phyloP scores from a whole-genome alignment of 2,113 vertebrate species.

The Desmodus rotundus region DNA sequence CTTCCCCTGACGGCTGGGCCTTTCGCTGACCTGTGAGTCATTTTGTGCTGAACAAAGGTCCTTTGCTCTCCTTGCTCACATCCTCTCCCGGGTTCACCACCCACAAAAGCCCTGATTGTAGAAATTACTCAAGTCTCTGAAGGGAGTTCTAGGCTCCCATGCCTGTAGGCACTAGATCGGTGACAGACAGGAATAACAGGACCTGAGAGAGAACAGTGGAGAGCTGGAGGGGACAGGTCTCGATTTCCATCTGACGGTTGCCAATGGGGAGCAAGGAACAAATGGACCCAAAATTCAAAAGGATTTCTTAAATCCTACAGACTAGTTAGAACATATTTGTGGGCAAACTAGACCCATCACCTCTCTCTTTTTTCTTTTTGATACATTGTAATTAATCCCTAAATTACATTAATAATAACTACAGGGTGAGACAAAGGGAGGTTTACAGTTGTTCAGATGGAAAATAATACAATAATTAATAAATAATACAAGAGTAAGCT shows the following conservation, averaged over 20 bases:
- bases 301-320: background rate
- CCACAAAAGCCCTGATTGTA: background rate
- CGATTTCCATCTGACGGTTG: background rate
- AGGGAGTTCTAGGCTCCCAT: background rate
- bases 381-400: no score
- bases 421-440: background rate
- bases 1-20: background rate
- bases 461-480: background rate
- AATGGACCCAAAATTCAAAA: background rate
- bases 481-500: background rate
- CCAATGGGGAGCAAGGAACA: background rate
- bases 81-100: background rate
- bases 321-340: background rate
- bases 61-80: background rate
- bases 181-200: background rate
- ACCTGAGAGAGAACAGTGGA: background rate
- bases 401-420: background rate
- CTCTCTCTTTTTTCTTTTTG: background rate
- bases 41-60: background rate
- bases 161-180: rapidly evolving
- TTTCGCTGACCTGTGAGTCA: background rate
- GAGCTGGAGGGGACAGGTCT: background rate
- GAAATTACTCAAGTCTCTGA: background rate
- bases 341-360: background rate
- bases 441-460: background rate